A percentile compares a stretch with the other conserved stretches of the same genome.
These are phyloP conservation scores for Oplegnathus fasciatus DNA, from an alignment of 2,113 vertebrate species.

Conservation along the genomic window DNA sequence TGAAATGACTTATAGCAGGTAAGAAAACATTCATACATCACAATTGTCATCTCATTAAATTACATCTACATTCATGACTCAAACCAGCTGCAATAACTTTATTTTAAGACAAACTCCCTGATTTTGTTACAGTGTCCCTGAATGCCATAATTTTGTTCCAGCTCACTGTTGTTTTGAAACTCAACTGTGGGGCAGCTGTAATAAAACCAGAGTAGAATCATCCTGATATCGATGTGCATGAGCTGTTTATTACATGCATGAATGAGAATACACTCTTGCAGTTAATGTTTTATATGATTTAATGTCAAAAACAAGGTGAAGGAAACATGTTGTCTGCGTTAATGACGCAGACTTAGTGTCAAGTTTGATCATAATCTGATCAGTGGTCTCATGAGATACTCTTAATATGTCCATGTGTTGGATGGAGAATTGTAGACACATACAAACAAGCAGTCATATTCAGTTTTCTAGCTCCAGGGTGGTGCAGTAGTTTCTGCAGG, in stretches of 20 bases:
- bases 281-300: neutral
- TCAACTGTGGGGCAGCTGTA: neutral
- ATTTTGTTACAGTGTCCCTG: slow-evolving; percentile 42
- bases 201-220: slow-evolving; percentile 10
- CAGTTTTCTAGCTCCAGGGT: neutral
- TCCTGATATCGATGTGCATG: slow-evolving; percentile 54
- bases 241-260: slow-evolving; percentile 66
- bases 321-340: neutral
- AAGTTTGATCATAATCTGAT: neutral
- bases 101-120: slow-evolving; percentile 4
- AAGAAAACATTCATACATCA: slow-evolving; percentile 27
- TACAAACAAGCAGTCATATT: neutral
- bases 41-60: slow-evolving; percentile 16
- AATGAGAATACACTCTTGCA: neutral
- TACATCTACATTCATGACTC: slow-evolving; percentile 20
- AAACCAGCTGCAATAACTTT: slow-evolving; percentile 12
- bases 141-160: neutral
- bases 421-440: neutral
- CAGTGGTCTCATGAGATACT: neutral
- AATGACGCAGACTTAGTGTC: neutral
- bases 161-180: neutral
- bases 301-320: neutral
- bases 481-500: neutral
- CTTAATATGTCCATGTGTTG: neutral
- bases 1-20: neutral